Conservation (phyloP, 2,113 vertebrate species). For the Sigmodon hispidus region DNA sequence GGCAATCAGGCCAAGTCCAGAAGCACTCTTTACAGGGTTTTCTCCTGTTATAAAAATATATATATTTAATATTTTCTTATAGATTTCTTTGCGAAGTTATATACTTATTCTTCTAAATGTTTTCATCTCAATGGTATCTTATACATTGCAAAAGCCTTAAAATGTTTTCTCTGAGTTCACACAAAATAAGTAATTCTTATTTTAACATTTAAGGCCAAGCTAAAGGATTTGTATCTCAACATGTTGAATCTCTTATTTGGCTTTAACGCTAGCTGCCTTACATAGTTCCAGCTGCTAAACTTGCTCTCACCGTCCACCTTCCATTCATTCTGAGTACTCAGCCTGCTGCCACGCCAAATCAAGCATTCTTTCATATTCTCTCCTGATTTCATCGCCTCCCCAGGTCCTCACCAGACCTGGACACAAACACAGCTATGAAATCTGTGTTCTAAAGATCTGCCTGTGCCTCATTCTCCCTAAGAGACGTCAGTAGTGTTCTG, state of each 20-base stretch:
- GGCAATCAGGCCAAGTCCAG: slow-evolving; percentile 84
- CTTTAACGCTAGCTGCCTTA: not conserved
- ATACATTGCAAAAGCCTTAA: not conserved
- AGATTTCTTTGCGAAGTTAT: not conserved
- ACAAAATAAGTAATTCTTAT: slow-evolving; percentile 1
- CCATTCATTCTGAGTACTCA: not conserved
- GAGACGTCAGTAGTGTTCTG: not conserved
- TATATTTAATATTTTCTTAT: slow-evolving; percentile 32
- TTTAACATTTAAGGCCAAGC: slow-evolving; percentile 32
- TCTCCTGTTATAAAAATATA: slow-evolving; percentile 81
- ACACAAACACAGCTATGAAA: not conserved
- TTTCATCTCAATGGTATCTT: slow-evolving; percentile 7
- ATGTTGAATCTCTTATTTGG: not conserved
- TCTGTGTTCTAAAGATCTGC: not conserved
- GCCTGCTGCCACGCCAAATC: not conserved
- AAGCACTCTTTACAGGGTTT: slow-evolving; percentile 73
- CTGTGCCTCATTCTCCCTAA: not conserved
- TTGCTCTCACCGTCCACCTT: not conserved
- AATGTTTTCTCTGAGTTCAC: slow-evolving; percentile 1
- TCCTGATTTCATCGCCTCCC: not conserved
- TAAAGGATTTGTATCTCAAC: not conserved
- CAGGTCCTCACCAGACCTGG: not conserved
- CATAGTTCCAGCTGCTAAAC: not conserved
- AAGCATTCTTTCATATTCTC: not conserved
- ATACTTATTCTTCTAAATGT: slow-evolving; percentile 9